Evolutionary conservation across 2,797 vertebrate species (phyloP), one percentile per base, ranked within the genome.

Genomic region (Hapalemur alaotrensis): DNA sequence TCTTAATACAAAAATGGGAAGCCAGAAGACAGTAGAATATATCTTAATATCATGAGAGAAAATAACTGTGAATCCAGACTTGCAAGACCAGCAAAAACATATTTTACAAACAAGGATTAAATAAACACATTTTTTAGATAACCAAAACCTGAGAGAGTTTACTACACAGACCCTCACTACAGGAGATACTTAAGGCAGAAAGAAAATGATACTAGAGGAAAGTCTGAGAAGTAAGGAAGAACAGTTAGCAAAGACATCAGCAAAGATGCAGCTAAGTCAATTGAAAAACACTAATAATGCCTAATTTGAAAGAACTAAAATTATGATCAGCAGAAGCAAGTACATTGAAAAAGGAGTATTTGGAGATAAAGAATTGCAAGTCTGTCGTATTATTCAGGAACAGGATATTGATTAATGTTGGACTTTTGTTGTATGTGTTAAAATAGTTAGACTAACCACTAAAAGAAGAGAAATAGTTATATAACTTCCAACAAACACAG

Each of bases 261-360:
- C 46, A 81, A 91, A 73, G 30, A 84, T 25, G 18, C 11, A 75
- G 43, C 4, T 93, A 61, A 82, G n/a, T 86, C 23, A 84, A 50
- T 54, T 86, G 50, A 13, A 93, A 96, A 84, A 93, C 23, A 30
- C 59, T 75, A 79, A 28, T 73, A 79, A 43, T 52, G 70, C 35
- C 32, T 79, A 79, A 83, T 80, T 65, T 75, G 81, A 83, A 94
- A 72, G 22, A 81, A 73, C 15, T 70, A 50, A 65, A 96, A 81
- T 28, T 67, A 0, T 90, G 78, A 13, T 82, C 46, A 70, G 65
- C 4, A 18, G 70, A 92, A 81, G 7, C 0, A 30, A 38, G 22
- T 22, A 79, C 38, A 54, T 50, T 63, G 12, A 48, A 75, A 82
- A 63, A 82, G 2, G 1, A 48, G 14, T 41, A 89, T 69, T 38